Evolutionary conservation across 1,140 invertebrate genomes (phyloP), one percentile per base, ranked within the genome.

Genomic region (Cydia strobilella): DNA sequence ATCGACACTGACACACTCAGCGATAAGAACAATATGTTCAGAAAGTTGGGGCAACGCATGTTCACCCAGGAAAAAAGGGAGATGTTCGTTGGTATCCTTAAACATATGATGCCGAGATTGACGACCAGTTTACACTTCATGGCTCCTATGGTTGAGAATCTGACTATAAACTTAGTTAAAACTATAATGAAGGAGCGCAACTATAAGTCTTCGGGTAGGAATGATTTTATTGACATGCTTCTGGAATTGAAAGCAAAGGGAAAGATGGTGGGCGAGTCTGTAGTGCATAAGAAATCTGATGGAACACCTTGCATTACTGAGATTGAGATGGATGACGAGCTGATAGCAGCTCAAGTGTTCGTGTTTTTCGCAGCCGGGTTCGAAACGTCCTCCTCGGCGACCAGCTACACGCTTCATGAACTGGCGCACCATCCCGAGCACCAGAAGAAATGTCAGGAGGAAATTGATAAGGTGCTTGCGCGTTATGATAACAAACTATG

Each of bases 1-100:
- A 80, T 86, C 0, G 62, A 78, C 3, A 27, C 13, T 7, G 75
- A 80, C 20, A 20, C 75, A 1, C 74, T 80, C n/a, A 72, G 13
- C 2, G 27, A 75, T 31, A 63, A 75, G 1, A 48, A 72, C 20
- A 18, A 63, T 9, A 74, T 63, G 2, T 75, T 80, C 15, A 73
- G 62, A 62, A 45, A 73, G 18, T 3, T 73, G 39, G 72, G 72
- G 6, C 0, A 27, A 45, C 23, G 25, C 18, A 25, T 51, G 3
- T 73, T 73, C 15, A 25, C 4, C 3, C 5, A 42, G 4, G 20
- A 13, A 18, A 27, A 5, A 25, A 48, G 72, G 15, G 72, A 73
- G 13, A 20, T n/a, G 5, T 9, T 51, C 1, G 25, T 25, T 3
- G 0, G 2, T 0, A 13, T 63, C 18, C 13, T 63, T 18, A 63